A percentile compares a stretch with the other conserved stretches of the same genome.
Evolutionary conservation across 2,113 vertebrate species (phyloP).

Genomic region (Hippocampus zosterae): DNA sequence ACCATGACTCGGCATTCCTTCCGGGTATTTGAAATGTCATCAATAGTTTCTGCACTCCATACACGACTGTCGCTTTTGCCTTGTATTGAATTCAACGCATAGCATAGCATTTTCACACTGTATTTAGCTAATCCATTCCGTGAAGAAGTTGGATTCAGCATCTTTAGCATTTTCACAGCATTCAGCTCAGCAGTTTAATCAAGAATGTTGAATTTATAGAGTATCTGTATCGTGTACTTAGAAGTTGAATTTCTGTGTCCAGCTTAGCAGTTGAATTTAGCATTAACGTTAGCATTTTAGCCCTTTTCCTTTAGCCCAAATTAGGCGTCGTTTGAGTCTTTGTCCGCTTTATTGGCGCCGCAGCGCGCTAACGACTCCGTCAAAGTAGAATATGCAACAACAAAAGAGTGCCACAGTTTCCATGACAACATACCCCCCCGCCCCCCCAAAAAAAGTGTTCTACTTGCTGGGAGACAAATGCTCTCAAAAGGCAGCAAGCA

Average conservation of each 20-base stretch:
- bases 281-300: neutral
- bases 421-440: neutral
- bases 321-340: neutral
- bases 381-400: neutral
- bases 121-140: too few relatives aligned
- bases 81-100: neutral
- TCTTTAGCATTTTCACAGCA: neutral
- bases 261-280: neutral
- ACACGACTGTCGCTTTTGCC: neutral
- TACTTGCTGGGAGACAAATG: neutral
- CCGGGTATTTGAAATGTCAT: neutral
- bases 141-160: neutral
- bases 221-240: too few relatives aligned
- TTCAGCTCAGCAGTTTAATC: neutral
- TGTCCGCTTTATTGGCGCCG: neutral
- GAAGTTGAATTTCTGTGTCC: too few relatives aligned
- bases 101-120: neutral
- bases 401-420: constrained; percentile 1
- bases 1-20: neutral
- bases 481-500: neutral
- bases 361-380: neutral
- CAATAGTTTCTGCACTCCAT: neutral
- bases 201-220: neutral
- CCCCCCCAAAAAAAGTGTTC: neutral
- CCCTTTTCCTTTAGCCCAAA: neutral